Evolutionary conservation across 2,888 invertebrate genomes (phyloP).

Genomic region (Galeopsomyia nigrocyanea): DNA sequence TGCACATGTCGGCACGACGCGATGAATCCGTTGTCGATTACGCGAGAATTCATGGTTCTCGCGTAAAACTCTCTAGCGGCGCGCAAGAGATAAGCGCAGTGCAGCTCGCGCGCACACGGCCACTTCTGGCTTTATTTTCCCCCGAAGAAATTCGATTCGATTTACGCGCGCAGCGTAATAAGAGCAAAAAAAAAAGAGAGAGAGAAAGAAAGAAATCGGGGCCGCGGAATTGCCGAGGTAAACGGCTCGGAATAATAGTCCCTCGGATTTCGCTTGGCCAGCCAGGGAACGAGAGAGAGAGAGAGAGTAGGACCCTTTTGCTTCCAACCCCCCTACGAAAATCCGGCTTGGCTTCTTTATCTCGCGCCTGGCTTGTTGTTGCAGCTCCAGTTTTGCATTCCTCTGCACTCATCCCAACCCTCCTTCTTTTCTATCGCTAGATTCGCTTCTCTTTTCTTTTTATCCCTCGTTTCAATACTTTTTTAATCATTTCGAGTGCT

Average conservation of each 20-base stretch:
- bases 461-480: no score
- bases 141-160: slow-evolving; percentile 49
- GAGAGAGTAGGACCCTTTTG: no score
- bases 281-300: no score
- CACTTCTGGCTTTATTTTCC: slow-evolving; percentile 48
- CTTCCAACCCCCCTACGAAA: no score
- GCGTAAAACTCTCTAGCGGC: slow-evolving; percentile 33
- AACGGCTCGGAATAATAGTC: slow-evolving; percentile 49
- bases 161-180: slow-evolving; percentile 45
- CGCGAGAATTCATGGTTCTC: slow-evolving; percentile 41
- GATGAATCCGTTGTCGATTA: slow-evolving; percentile 42
- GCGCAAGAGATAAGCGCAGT: slow-evolving; percentile 42
- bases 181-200: slow-evolving; percentile 42
- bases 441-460: no score
- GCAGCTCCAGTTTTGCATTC: no score
- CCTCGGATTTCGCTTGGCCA: neutral
- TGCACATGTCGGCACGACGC: neutral
- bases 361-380: no score
- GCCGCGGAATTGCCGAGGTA: slow-evolving; percentile 44
- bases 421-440: no score
- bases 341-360: no score
- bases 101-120: neutral
- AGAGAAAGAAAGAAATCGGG: neutral
- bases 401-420: no score
- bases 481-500: no score